Percentiles rank a stretch among this genome's conserved stretches.
These are phyloP conservation scores for Conistra vaccinii DNA, from an alignment of 2,888 invertebrate species.

Conservation along the genomic window DNA sequence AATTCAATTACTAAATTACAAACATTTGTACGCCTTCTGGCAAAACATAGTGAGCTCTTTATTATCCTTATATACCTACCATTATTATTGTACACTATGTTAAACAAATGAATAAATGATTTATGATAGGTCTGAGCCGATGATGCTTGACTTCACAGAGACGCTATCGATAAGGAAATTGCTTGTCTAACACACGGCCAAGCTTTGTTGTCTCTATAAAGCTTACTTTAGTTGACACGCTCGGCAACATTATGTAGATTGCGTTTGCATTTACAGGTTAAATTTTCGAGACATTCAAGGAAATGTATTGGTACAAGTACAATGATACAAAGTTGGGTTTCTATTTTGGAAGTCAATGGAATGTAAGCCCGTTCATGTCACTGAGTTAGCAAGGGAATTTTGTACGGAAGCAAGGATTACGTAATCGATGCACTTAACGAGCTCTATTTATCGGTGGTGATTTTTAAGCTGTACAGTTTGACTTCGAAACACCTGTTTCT, in stretches of 20 bases:
- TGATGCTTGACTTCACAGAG: conserved; percentile 5
- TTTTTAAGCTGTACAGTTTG: conserved; percentile 33
- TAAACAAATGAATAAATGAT: too few relatives aligned
- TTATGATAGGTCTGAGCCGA: conserved; percentile 1
- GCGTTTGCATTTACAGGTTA: neutral
- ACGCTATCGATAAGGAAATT: conserved; percentile 40
- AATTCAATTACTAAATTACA: too few relatives aligned
- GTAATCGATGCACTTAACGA: conserved; percentile 24
- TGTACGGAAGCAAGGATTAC: conserved; percentile 28
- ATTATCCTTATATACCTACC: too few relatives aligned
- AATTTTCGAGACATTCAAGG: neutral
- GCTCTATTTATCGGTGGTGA: conserved; percentile 20
- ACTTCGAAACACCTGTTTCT: conserved; percentile 17
- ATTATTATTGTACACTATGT: too few relatives aligned
- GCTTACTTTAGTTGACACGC: neutral
- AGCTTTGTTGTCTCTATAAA: conserved; percentile 8
- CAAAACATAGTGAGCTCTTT: too few relatives aligned
- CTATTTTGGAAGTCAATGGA: conserved; percentile 18
- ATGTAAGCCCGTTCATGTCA: conserved; percentile 9
- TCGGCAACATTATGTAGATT: neutral
- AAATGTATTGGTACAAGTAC: conserved; percentile 1
- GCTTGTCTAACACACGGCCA: conserved; percentile 33
- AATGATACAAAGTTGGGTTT: conserved; percentile 17
- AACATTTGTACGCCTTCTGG: too few relatives aligned
- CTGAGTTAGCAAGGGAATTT: conserved; percentile 7